Evolutionary conservation across 2,113 vertebrate species (phyloP).

Genomic region (Nannobrachium achirus): DNA sequence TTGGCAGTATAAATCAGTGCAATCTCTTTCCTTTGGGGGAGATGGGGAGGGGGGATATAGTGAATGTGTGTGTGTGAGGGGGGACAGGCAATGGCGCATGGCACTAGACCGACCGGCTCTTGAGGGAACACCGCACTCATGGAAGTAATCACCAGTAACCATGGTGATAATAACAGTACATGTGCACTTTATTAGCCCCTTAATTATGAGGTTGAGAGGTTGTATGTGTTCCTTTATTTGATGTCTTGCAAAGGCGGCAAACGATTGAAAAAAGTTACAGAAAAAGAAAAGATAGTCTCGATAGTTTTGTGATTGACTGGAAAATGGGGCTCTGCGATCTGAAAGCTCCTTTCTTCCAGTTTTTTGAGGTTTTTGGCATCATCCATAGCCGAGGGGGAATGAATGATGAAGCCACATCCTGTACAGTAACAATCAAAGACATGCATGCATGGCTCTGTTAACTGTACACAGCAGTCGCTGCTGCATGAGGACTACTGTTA

Average conservation of each 20-base stretch:
- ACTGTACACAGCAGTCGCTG: not conserved
- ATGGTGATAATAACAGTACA: slow-evolving; percentile 36
- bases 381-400: slow-evolving; percentile 18
- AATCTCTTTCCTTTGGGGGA: not conserved
- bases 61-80: not conserved
- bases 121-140: slow-evolving; percentile 4
- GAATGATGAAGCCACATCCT: slow-evolving; percentile 49
- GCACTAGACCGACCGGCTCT: slow-evolving; percentile 1
- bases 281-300: not conserved
- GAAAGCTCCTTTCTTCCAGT: slow-evolving; percentile 14
- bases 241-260: too few relatives aligned
- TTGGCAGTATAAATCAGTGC: not conserved
- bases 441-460: slow-evolving; percentile 7
- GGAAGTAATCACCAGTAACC: slow-evolving; percentile 35
- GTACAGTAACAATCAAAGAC: slow-evolving; percentile 11
- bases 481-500: too few relatives aligned
- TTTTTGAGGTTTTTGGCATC: slow-evolving; percentile 31
- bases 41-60: not conserved
- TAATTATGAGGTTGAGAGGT: slow-evolving; percentile 9
- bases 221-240: slow-evolving; percentile 1
- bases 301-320: slow-evolving; percentile 27
- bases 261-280: too few relatives aligned
- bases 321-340: slow-evolving; percentile 37
- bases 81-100: not conserved
- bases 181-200: slow-evolving; percentile 39